Conservation (phyloP, 2,888 invertebrate genomes). For the Elysia crispata region DNA sequence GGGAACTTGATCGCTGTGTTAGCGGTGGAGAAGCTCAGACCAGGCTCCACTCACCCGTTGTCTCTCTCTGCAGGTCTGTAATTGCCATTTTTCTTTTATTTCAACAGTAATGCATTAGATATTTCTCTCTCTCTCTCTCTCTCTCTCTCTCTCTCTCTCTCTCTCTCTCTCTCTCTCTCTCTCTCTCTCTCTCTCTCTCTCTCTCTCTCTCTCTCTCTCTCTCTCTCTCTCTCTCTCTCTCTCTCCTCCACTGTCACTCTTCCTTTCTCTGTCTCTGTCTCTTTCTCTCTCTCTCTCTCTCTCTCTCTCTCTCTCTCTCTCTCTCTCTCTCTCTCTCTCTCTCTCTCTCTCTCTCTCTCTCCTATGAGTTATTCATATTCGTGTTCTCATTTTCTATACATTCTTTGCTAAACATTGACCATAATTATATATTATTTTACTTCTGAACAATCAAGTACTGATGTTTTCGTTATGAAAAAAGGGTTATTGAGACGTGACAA, state of each 20-base stretch:
- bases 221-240: constrained; percentile 16
- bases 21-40: constrained; percentile 61
- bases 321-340: no score
- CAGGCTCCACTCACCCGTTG: constrained; percentile 45
- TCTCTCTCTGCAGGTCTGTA: constrained; percentile 42
- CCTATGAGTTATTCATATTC: no score
- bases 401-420: no score
- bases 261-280: constrained; percentile 6
- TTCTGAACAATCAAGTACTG: no score
- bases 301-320: no score
- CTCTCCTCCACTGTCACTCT: background rate
- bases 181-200: constrained; percentile 17
- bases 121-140: background rate
- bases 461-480: no score
- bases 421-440: no score
- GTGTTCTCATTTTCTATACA: no score
- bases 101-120: background rate
- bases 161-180: constrained; percentile 9
- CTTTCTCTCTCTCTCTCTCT: background rate
- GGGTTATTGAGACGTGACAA: no score
- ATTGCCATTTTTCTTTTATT: background rate
- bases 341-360: no score
- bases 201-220: constrained; percentile 4
- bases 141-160: background rate
- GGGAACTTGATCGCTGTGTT: constrained; percentile 65